Percentiles rank a stretch among this genome's conserved stretches.
phyloP scores from a whole-genome alignment of 1,140 invertebrate genomes.

The Eriocheir sinensis region DNA sequence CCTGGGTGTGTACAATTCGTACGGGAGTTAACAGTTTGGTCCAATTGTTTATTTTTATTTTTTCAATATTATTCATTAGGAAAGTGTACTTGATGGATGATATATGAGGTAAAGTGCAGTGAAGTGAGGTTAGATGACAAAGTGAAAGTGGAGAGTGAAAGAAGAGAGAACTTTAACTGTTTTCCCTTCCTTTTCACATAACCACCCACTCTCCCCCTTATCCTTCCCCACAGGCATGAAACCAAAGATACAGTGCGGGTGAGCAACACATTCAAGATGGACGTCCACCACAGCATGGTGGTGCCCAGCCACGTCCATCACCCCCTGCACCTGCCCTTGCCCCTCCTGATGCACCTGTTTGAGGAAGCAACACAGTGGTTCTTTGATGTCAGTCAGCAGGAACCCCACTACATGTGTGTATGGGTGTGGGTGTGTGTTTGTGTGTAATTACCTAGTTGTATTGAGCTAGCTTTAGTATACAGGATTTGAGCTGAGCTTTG shows the following conservation, averaged over 20 bases:
- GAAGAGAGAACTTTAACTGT: too few species aligned
- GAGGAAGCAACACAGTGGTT: constrained; percentile 54
- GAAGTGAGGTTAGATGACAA: too few species aligned
- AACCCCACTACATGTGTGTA: constrained; percentile 65
- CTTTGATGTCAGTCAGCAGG: constrained; percentile 62
- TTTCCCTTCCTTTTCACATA: too few species aligned
- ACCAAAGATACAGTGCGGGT: constrained; percentile 49
- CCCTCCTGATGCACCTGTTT: constrained; percentile 24
- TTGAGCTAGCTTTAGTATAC: neutral
- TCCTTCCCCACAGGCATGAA: constrained; percentile 27
- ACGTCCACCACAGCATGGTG: constrained; percentile 70
- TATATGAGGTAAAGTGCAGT: too few species aligned
- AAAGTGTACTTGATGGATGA: too few species aligned
- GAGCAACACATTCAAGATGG: constrained; percentile 70
- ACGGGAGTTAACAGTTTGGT: too few species aligned
- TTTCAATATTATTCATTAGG: too few species aligned
- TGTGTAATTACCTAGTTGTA: neutral
- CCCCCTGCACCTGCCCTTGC: constrained; percentile 47
- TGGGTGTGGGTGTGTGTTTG: neutral
- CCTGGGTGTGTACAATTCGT: too few species aligned
- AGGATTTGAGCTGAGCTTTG: neutral
- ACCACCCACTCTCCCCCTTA: too few species aligned
- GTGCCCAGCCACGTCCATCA: constrained; percentile 57
- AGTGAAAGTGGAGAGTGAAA: too few species aligned
- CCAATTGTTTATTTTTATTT: too few species aligned